Evolutionary conservation across 2,113 vertebrate genomes (phyloP), one percentile per base, ranked within the genome.

Genomic region (Cercopithecus mona): DNA sequence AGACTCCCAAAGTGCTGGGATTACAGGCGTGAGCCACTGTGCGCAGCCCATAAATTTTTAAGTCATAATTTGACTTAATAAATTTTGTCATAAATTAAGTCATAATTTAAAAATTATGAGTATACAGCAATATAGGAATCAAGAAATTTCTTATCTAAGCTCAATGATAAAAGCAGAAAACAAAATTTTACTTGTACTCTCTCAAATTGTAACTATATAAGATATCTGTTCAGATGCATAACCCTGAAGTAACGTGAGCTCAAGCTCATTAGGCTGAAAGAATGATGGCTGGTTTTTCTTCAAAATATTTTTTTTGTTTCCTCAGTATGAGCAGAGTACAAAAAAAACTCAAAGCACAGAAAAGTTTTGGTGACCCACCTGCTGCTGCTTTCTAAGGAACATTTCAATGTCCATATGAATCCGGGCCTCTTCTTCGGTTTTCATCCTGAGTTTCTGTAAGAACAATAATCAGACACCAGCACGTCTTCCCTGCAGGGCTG

Each of bases 311-410:
- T 48, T 81, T 81, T 81, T 38, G 88, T 50, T 17, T 76, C 68
- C 22, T 79, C 83, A 25, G 61, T n/a, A 66, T 52, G 79, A 87
- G 30, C 52, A 13, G n/a, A 38, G 66, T 70, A 85, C 27, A 55
- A 20, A 32, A 32, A 48, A 32, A 23, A 13, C 25, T 23, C n/a
- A 79, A 57, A 35, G 61, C 2, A 48, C 12, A 79, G 64, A 72
- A 43, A 82, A 5, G 6, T 16, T 52, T 23, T 10, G 70, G 85
- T 16, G 25, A 98, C 98, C 7, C 70, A 99, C 99, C 97, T 97
- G 96, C 43, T 98, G 98, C 10, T 99, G 94, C n/a, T 98, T 97
- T 38, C 72, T 98, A 66, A 99, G 99, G 97, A 99, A 99, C 11
- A 93, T 93, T 96, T 99, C 99, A 18, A 97, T 98, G 92, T 99